A percentile compares a stretch with the other conserved stretches of the same genome.
phyloP scores from a whole-genome alignment of 2,797 vertebrate species.

The Zenarchopterus dispar region DNA sequence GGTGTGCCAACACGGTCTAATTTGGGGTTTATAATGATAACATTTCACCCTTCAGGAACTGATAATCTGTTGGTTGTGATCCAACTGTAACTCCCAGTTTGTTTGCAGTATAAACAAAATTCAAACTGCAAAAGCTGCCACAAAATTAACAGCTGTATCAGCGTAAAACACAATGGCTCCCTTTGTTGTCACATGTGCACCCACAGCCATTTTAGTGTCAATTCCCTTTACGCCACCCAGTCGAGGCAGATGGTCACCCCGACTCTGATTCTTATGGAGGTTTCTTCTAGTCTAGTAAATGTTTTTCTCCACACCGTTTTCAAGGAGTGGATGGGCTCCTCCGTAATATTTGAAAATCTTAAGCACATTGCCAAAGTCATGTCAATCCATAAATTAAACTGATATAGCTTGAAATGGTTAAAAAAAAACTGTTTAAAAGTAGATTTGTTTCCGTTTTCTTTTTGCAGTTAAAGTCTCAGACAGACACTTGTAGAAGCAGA shows the following conservation, averaged over 20 bases:
- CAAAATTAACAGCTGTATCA: conserved; percentile 26
- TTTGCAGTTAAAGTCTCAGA: too few relatives aligned
- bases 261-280: not conserved
- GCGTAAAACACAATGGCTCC: not conserved
- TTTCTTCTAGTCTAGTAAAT: not conserved
- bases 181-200: not conserved
- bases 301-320: not conserved
- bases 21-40: conserved; percentile 1
- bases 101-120: conserved; percentile 61
- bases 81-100: conserved; percentile 19
- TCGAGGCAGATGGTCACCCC: not conserved
- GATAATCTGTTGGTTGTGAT: conserved; percentile 12
- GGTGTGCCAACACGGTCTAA: conserved; percentile 5
- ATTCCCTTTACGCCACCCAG: not conserved
- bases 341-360: too few relatives aligned
- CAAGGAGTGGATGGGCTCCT: too few relatives aligned
- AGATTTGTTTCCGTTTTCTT: too few relatives aligned
- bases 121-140: conserved; percentile 28
- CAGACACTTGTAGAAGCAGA: too few relatives aligned
- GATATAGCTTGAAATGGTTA: too few relatives aligned
- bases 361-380: too few relatives aligned
- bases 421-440: too few relatives aligned
- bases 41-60: conserved; percentile 18
- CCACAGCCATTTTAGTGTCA: not conserved
- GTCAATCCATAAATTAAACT: too few relatives aligned